These are phyloP conservation scores for Drosophila imparisetae DNA, from an alignment of 2,888 invertebrate genomes.

Conservation along the genomic window DNA sequence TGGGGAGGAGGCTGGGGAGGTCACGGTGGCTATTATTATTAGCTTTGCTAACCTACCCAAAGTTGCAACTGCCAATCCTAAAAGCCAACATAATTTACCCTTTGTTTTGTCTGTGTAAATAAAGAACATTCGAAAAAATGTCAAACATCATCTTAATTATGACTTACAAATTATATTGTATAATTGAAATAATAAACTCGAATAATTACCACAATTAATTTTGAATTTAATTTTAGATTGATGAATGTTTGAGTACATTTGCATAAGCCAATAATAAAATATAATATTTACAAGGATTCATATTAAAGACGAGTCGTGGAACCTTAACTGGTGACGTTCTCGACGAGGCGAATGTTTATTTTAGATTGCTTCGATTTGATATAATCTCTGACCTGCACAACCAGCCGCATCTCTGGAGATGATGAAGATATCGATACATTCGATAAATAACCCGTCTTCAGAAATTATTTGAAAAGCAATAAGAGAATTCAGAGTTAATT, in stretches of 20 bases:
- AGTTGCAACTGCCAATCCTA: neutral
- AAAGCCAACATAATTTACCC: neutral
- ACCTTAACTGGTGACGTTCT: conserved; percentile 29
- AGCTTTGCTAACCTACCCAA: neutral
- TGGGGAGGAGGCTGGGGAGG: neutral
- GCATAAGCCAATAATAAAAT: no score
- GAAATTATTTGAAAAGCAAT: neutral
- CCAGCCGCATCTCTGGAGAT: conserved; percentile 21
- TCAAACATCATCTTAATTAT: neutral
- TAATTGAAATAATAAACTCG: neutral
- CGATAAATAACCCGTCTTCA: neutral
- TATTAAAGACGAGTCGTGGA: no score
- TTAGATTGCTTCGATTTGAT: conserved; percentile 44
- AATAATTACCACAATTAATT: no score
- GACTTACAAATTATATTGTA: neutral
- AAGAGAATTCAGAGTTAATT: neutral
- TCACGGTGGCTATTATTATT: conserved; percentile 14
- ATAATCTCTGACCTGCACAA: conserved; percentile 17
- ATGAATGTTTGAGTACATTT: no score
- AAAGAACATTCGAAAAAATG: conserved; percentile 49
- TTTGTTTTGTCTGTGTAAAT: conserved; percentile 39
- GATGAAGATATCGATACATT: neutral
- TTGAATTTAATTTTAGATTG: no score
- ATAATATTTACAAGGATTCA: no score
- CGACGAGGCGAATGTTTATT: conserved; percentile 40